Evolutionary conservation across 2,113 vertebrate genomes (phyloP).

Genomic region (Bubalus kerabau): DNA sequence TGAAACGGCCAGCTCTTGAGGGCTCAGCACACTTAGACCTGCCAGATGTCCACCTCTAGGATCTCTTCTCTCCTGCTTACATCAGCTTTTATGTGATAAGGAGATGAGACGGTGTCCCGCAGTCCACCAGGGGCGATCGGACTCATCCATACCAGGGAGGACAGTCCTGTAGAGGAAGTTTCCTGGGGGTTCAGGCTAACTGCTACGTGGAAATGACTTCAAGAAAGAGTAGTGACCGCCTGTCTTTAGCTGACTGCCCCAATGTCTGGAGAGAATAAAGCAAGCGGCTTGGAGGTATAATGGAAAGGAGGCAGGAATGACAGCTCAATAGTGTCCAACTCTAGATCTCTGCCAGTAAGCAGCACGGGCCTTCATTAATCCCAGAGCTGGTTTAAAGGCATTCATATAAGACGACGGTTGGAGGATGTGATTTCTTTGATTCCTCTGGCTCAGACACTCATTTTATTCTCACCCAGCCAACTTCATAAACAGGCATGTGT

Average conservation of each 20-base stretch:
- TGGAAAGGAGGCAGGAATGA: background rate
- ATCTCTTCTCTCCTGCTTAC: background rate
- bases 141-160: background rate
- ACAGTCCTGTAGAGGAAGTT: background rate
- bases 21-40: background rate
- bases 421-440: background rate
- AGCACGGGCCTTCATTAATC: background rate
- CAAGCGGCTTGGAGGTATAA: accelerated
- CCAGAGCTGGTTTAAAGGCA: background rate
- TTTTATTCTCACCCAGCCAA: background rate
- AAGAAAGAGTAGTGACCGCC: too few relatives aligned
- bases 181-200: background rate
- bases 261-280: background rate
- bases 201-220: background rate
- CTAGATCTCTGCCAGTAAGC: background rate
- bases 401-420: background rate
- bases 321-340: background rate
- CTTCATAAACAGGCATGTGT: background rate
- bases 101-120: accelerated
- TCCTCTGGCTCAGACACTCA: background rate
- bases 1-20: background rate
- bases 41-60: too few relatives aligned
- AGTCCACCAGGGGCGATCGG: background rate
- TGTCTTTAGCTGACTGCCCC: background rate
- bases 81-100: background rate